Evolutionary conservation across 1,140 invertebrate species (phyloP), one percentile per base, ranked within the genome.

Genomic region (Drosophila murphyi): DNA sequence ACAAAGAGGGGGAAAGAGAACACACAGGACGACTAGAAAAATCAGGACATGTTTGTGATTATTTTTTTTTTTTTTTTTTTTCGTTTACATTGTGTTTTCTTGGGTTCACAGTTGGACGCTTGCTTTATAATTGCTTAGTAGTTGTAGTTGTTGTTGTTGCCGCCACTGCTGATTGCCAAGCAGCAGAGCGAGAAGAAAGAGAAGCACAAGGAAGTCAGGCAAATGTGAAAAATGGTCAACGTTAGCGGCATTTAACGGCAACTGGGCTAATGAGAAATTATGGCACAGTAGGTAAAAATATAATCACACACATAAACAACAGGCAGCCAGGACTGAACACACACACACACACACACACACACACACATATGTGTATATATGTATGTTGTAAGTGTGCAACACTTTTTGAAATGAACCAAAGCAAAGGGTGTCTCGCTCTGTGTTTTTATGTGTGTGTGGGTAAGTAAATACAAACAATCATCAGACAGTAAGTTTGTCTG

Each of bases 381-480:
- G 10, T 62, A 76, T 31, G 63, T 37, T 31, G 63, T 37, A 79
- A 63, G 59, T 76, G 83, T 65, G 78, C 63, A 78, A 69, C 48
- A 50, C 43, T 67, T 73, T 75, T 64, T 72, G 29, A 73, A 59
- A 59, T 71, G 55, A 75, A 78, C 85, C 72, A 81, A 75, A 73
- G 2, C 47, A 28, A 41, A 31, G 45, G 41, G 41, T 62, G 32
- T 48, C 37, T 70, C 8, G 31, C 20, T 52, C 12, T 62, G 29
- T 75, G 12, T 64, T 34, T 48, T 59, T 59, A 56, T 62, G 61
- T 41, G 50, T 56, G 59, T 54, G 60, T 60, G 60, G 28, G 57
- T 32, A 76, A 78, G 80, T 72, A 83, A 88, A 88, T 64, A 88
- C 85, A 88, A 88, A 88, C 89, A 88, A 89, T 88, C 83, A 88